phyloP scores from a whole-genome alignment of 2,888 invertebrate genomes.

The Coleophora deauratella region DNA sequence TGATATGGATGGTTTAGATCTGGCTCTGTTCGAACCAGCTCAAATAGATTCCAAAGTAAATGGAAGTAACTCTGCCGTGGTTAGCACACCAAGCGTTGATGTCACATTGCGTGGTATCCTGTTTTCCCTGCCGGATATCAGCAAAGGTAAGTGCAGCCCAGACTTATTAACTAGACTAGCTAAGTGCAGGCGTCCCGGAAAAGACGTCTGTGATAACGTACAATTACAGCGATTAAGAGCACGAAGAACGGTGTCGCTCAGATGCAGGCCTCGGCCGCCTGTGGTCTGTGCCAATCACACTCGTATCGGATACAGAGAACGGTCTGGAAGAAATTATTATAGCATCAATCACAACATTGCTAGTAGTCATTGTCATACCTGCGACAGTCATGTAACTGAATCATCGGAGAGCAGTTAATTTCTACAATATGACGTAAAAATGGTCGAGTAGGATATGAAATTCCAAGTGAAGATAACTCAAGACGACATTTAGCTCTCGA shows the following conservation, averaged over 20 bases:
- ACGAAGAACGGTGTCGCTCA: conserved; percentile 28
- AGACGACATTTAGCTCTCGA: no score
- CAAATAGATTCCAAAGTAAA: conserved; percentile 42
- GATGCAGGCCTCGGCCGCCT: conserved; percentile 27
- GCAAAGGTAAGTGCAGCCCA: conserved; percentile 47
- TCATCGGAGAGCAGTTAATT: neutral
- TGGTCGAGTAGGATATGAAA: no score
- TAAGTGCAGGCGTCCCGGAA: conserved; percentile 35
- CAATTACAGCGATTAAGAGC: conserved; percentile 52
- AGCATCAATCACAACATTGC: conserved; percentile 53
- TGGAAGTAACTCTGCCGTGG: conserved; percentile 26
- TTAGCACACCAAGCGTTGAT: conserved; percentile 30
- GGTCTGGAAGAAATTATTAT: conserved; percentile 60
- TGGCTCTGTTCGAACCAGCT: conserved; percentile 78
- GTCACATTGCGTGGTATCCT: conserved; percentile 56
- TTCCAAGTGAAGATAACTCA: no score
- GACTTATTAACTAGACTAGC: conserved; percentile 31
- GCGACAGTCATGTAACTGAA: conserved; percentile 13
- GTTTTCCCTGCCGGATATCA: conserved; percentile 45
- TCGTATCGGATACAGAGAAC: conserved; percentile 69
- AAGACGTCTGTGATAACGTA: conserved; percentile 36
- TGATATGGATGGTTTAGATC: conserved; percentile 80
- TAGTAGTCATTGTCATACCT: conserved; percentile 50
- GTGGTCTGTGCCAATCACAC: conserved; percentile 43
- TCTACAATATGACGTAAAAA: neutral